phyloP scores from a whole-genome alignment of 2,797 vertebrate genomes.

The Brachymystax lenok region DNA sequence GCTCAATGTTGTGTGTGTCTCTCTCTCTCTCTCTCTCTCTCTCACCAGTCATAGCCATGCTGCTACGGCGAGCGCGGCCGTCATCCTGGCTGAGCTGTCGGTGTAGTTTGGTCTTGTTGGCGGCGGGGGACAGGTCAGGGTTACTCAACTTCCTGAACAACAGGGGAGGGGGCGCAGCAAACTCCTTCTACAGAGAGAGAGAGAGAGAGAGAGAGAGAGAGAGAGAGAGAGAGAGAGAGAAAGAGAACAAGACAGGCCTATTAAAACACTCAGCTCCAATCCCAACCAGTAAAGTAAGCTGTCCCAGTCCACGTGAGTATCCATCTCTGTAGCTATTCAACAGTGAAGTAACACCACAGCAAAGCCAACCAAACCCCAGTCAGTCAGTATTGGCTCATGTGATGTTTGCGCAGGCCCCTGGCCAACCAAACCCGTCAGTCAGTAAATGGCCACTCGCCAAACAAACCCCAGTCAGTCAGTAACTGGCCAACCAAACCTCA shows the following conservation, averaged over 20 bases:
- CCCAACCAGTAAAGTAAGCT: not conserved
- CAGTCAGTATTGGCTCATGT: not conserved
- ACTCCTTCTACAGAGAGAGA: slow-evolving; percentile 74
- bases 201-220: not conserved
- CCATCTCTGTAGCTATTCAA: not conserved
- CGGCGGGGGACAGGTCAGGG: slow-evolving; percentile 89
- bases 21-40: no score
- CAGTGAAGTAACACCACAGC: not conserved
- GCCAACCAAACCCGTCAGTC: not conserved
- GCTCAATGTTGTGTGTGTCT: slow-evolving; percentile 1
- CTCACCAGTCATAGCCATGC: slow-evolving; percentile 90
- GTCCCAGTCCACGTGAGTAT: not conserved
- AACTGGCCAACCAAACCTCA: not conserved
- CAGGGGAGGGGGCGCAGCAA: slow-evolving; percentile 80
- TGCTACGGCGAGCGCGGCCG: slow-evolving; percentile 85
- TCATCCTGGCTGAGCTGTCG: slow-evolving; percentile 95
- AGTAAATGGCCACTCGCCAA: not conserved
- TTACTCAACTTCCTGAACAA: slow-evolving; percentile 95
- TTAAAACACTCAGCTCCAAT: not conserved
- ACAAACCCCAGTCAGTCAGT: not conserved
- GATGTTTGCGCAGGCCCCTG: not conserved
- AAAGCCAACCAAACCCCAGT: not conserved
- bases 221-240: not conserved
- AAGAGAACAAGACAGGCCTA: slow-evolving; percentile 1
- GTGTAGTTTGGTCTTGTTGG: slow-evolving; percentile 88